Conservation (phyloP, 2,797 vertebrate species). For the Meriones psammophilus region DNA sequence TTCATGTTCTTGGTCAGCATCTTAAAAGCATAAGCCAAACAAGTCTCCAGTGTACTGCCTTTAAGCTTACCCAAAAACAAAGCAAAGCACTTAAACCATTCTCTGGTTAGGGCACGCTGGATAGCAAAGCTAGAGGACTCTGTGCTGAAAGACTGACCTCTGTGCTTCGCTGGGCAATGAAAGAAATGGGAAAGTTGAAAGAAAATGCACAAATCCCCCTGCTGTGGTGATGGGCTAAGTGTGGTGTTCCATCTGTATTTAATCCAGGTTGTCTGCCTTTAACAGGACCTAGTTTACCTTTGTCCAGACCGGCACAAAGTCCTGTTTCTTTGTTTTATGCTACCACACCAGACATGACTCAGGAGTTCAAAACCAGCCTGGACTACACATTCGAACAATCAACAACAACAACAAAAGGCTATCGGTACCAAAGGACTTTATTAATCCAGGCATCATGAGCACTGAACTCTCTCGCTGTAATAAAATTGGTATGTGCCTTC, state of each 20-base stretch:
- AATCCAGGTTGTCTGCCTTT: constrained; percentile 37
- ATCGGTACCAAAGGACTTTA: neutral
- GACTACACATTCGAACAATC: no score
- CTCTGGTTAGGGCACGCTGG: neutral
- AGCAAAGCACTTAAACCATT: neutral
- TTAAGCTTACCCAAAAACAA: constrained; percentile 47
- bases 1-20: neutral
- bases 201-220: constrained; percentile 9
- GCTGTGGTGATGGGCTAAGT: constrained; percentile 29
- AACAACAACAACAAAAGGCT: neutral
- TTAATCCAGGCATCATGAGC: neutral
- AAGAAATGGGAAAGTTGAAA: neutral
- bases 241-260: constrained; percentile 31
- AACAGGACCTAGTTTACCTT: constrained; percentile 22
- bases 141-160: neutral
- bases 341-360: neutral
- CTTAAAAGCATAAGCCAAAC: neutral
- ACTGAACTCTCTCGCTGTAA: neutral
- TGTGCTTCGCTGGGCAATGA: neutral
- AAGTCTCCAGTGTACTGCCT: neutral
- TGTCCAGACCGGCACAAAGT: neutral
- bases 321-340: neutral
- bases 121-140: neutral
- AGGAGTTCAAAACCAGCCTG: neutral
- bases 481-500: neutral